These are phyloP conservation scores for Micromussa lordhowensis DNA, from an alignment of 92 coral and sea anemone genomes.

Conservation along the genomic window DNA sequence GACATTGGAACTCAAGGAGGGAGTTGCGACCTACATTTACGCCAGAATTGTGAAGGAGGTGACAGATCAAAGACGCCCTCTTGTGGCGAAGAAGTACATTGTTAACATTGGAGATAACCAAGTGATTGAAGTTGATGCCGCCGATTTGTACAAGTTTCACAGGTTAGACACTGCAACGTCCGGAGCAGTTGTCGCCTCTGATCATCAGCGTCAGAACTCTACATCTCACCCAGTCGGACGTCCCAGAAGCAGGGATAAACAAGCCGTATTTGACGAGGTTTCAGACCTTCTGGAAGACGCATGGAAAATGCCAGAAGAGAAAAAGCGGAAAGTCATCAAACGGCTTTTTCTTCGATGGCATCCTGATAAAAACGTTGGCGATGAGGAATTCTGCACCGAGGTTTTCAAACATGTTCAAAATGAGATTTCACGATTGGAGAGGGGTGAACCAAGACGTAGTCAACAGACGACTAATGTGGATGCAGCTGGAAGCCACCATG, in stretches of 20 bases:
- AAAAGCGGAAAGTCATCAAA: constrained; percentile 58
- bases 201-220: neutral
- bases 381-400: constrained; percentile 72
- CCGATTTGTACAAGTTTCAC: constrained; percentile 71
- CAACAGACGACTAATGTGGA: neutral
- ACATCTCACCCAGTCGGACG: too few species aligned
- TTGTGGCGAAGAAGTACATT: constrained; percentile 48
- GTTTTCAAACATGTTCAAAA: constrained; percentile 64
- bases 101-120: constrained; percentile 60
- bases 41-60: constrained; percentile 70
- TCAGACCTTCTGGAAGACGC: constrained; percentile 65
- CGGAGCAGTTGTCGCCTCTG: neutral
- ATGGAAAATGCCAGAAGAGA: constrained; percentile 62
- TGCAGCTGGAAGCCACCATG: neutral
- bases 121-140: constrained; percentile 52
- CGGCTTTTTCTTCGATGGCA: constrained; percentile 76
- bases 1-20: constrained; percentile 57
- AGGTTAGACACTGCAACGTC: constrained; percentile 28
- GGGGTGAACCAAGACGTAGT: neutral
- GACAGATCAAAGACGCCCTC: neutral
- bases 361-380: constrained; percentile 75
- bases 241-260: neutral
- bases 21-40: constrained; percentile 75
- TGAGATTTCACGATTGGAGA: constrained; percentile 60
- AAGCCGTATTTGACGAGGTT: constrained; percentile 52